Conservation (phyloP, 2,797 vertebrate species). For the Pampus argenteus region DNA sequence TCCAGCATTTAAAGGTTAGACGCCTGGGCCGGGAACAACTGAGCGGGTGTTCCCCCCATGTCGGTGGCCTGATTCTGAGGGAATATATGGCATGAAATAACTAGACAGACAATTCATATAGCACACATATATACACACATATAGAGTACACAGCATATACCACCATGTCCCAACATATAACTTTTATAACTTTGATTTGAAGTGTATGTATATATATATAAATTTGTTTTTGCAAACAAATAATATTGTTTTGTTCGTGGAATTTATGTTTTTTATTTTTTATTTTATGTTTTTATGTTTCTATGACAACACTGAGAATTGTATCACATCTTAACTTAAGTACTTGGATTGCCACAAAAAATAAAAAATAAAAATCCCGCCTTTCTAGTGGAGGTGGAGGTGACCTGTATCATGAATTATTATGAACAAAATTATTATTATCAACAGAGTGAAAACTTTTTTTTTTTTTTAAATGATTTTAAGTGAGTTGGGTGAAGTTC, state of each 20-base stretch:
- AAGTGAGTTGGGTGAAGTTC: slow-evolving; percentile 22
- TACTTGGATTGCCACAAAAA: slow-evolving; percentile 7
- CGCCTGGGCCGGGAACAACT: too few species aligned
- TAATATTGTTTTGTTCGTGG: neutral
- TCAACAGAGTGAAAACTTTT: neutral
- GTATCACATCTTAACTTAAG: slow-evolving; percentile 9
- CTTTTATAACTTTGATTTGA: slow-evolving; percentile 19
- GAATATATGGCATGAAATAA: slow-evolving; percentile 51
- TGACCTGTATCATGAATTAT: slow-evolving; percentile 31
- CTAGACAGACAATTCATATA: slow-evolving; percentile 21
- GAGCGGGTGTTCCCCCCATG: too few species aligned
- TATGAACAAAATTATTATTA: slow-evolving; percentile 14
- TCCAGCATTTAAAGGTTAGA: too few species aligned
- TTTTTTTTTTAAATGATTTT: slow-evolving; percentile 18
- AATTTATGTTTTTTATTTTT: neutral
- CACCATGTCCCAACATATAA: too few species aligned
- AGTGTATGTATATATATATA: neutral
- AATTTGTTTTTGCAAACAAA: neutral
- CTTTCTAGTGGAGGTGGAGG: slow-evolving; percentile 5
- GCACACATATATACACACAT: slow-evolving; percentile 3
- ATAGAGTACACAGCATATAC: neutral
- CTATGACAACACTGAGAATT: neutral
- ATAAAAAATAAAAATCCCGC: too few species aligned
- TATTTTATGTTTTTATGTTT: too few species aligned
- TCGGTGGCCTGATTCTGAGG: too few species aligned